phyloP scores from a whole-genome alignment of 2,797 vertebrate genomes.

The Phoebastria nigripes region DNA sequence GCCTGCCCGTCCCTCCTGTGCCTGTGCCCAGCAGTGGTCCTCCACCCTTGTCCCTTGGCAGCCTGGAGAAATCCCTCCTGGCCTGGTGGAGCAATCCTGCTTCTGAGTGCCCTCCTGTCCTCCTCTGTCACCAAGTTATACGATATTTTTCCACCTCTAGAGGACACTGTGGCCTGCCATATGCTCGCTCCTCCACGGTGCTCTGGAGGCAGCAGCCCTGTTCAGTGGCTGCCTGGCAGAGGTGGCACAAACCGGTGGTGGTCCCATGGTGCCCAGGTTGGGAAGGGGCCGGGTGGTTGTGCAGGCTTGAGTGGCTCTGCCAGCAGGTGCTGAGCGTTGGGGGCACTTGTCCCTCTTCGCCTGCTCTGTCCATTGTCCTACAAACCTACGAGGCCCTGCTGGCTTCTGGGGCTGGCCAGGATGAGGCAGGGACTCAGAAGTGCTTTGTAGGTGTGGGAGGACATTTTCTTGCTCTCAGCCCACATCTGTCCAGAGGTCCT shows the following conservation, averaged over 20 bases:
- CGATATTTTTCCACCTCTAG: conserved; percentile 46
- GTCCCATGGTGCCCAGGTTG: neutral
- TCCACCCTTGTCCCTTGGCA: neutral
- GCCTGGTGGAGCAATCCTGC: neutral
- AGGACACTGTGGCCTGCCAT: conserved; percentile 54
- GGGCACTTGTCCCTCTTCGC: neutral
- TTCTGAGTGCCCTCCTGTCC: neutral
- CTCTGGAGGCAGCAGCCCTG: neutral
- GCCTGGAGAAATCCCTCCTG: neutral
- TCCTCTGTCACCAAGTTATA: neutral
- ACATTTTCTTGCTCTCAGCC: neutral
- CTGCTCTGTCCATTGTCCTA: neutral
- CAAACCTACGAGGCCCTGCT: neutral
- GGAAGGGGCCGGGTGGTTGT: fast-evolving
- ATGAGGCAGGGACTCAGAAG: neutral
- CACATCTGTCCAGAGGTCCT: neutral
- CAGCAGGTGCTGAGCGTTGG: neutral
- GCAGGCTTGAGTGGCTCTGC: neutral
- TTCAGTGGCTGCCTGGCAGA: neutral
- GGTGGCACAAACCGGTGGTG: neutral
- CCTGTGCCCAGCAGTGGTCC: neutral
- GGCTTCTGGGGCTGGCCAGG: neutral
- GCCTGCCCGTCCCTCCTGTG: neutral
- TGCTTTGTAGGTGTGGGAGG: neutral
- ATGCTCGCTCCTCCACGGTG: neutral